Conservation (phyloP, 2,888 invertebrate genomes). For the Acanthosepion pharaonis region DNA sequence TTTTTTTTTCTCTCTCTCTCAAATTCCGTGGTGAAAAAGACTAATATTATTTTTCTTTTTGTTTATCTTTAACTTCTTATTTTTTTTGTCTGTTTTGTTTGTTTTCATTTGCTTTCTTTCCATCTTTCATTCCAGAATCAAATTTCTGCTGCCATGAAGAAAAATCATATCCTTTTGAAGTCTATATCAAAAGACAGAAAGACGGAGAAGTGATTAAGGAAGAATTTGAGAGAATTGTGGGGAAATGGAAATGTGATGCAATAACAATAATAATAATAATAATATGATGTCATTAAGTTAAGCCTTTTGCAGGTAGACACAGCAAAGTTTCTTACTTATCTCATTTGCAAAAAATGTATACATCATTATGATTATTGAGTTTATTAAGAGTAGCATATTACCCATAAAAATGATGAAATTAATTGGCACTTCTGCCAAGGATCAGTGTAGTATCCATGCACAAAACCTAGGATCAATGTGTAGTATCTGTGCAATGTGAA, state of each 20-base stretch:
- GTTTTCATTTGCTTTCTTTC: not conserved
- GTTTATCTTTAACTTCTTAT: not conserved
- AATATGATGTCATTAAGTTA: not conserved
- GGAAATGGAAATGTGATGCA: not conserved
- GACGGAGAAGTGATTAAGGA: not conserved
- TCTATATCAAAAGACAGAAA: conserved; percentile 33
- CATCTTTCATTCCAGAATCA: not conserved
- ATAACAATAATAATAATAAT: not conserved
- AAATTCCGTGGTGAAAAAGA: no score
- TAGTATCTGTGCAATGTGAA: no score
- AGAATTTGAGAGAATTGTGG: not conserved
- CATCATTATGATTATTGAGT: not conserved
- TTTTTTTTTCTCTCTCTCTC: not conserved
- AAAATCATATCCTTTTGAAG: not conserved
- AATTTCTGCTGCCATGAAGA: not conserved
- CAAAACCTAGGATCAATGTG: no score
- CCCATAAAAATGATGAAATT: no score
- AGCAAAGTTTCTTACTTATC: not conserved
- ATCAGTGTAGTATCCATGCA: no score
- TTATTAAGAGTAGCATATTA: no score
- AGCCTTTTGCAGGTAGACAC: not conserved
- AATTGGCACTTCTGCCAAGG: no score
- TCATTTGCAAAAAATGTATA: not conserved
- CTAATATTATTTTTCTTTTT: not conserved
- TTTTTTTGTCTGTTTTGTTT: not conserved